These are phyloP conservation scores for Serripes groenlandicus DNA, from an alignment of 2,888 invertebrate genomes.

Conservation along the genomic window DNA sequence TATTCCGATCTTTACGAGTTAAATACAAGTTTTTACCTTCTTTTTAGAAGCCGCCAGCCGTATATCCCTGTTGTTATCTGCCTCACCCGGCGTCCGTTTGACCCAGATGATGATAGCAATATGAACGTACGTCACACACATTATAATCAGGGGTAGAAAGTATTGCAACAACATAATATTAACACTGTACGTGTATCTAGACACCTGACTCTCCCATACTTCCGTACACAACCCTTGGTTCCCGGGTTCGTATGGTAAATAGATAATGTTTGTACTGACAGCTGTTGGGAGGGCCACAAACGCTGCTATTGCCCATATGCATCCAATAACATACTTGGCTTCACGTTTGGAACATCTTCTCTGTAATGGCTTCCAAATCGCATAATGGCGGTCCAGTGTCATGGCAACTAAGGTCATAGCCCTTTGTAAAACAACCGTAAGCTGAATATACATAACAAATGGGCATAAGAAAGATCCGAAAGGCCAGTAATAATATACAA, in stretches of 20 bases:
- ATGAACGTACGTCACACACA: conserved; percentile 94
- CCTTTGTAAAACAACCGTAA: conserved; percentile 89
- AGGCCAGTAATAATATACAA: conserved; percentile 92
- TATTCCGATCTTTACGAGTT: no score
- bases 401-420: conserved; percentile 97
- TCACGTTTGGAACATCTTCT: conserved; percentile 92
- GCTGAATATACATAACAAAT: conserved; percentile 93
- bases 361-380: conserved; percentile 94
- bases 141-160: conserved; percentile 92
- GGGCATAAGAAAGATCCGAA: conserved; percentile 94
- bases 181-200: conserved; percentile 89
- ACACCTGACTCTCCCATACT: conserved; percentile 66
- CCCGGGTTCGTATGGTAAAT: conserved; percentile 55
- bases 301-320: conserved; percentile 92
- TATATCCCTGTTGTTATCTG: conserved; percentile 93
- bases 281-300: conserved; percentile 94
- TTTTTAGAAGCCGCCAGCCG: conserved; percentile 94
- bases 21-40: no score
- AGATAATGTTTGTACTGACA: conserved; percentile 89
- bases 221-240: conserved; percentile 74
- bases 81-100: conserved; percentile 94
- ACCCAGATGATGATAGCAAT: conserved; percentile 96
- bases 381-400: conserved; percentile 95
- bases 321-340: conserved; percentile 90
- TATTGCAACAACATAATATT: conserved; percentile 92